phyloP scores from a whole-genome alignment of 2,113 vertebrate genomes.

The Lepus timidus region DNA sequence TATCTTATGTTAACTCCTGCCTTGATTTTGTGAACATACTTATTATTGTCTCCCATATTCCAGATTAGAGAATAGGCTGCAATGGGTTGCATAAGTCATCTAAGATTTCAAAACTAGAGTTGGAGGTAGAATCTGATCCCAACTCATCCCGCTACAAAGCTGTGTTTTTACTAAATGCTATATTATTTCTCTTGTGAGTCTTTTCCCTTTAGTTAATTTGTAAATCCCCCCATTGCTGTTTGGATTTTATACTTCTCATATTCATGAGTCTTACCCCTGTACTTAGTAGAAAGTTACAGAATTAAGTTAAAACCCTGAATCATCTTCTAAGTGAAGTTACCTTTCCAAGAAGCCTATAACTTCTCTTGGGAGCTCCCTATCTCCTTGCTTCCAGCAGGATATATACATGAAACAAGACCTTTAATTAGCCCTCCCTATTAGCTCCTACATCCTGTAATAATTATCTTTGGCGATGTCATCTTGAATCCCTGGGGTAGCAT shows the following conservation, averaged over 20 bases:
- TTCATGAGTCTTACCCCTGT: neutral
- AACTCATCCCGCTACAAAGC: neutral
- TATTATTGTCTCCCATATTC: neutral
- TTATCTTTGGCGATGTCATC: constrained; percentile 68
- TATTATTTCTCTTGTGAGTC: neutral
- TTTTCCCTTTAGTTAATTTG: neutral
- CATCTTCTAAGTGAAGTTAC: neutral
- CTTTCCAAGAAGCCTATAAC: constrained; percentile 20
- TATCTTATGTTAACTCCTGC: neutral
- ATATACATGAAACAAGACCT: constrained; percentile 65
- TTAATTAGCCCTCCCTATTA: constrained; percentile 71
- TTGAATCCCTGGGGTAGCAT: constrained; percentile 56
- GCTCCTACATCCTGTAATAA: constrained; percentile 75
- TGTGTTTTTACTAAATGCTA: neutral
- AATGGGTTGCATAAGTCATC: neutral
- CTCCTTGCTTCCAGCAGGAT: constrained; percentile 59
- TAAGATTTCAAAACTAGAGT: neutral
- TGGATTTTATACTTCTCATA: neutral
- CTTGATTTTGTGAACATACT: neutral
- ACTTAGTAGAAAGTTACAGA: neutral
- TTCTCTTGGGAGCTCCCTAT: constrained; percentile 11
- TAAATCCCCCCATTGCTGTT: neutral
- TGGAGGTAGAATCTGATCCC: neutral
- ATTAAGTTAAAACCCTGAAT: constrained; percentile 52
- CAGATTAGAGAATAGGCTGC: neutral